Evolutionary conservation across 1,140 invertebrate species (phyloP).

Genomic region (Mercenaria mercenaria): DNA sequence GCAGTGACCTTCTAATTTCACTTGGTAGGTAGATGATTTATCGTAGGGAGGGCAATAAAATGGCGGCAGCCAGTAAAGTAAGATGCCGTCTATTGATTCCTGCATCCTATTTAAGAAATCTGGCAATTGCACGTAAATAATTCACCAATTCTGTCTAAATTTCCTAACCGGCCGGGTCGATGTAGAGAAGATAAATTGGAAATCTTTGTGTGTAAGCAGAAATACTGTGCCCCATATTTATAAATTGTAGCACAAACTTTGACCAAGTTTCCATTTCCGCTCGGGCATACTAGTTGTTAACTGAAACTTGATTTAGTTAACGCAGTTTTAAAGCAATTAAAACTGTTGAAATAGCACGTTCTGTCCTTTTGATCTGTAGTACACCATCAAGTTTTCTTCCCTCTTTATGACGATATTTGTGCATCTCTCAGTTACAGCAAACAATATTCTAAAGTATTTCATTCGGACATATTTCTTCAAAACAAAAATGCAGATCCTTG

Average conservation of each 20-base stretch:
- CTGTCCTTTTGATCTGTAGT: too few relatives aligned
- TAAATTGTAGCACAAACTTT: neutral
- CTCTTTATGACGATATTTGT: too few relatives aligned
- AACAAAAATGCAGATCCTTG: too few relatives aligned
- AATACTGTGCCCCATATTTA: neutral
- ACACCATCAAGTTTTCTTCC: too few relatives aligned
- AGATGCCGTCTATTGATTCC: conserved; percentile 2
- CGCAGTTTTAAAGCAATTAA: neutral
- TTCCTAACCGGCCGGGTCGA: neutral
- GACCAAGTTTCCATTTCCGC: neutral
- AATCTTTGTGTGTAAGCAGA: neutral
- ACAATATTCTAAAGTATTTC: too few relatives aligned
- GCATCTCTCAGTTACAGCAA: too few relatives aligned
- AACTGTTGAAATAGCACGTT: too few relatives aligned
- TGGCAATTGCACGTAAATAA: conserved; percentile 46
- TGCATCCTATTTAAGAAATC: conserved; percentile 27
- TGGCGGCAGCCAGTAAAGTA: neutral
- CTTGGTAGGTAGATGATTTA: conserved; percentile 33
- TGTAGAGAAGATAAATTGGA: neutral
- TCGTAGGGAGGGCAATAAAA: neutral
- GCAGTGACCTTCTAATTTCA: neutral
- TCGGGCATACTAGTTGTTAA: neutral
- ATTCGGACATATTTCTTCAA: too few relatives aligned
- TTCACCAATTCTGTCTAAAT: conserved; percentile 44
- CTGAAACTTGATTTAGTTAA: neutral